Percentiles rank a stretch among this genome's conserved stretches.
These are phyloP conservation scores for Podabrus alpinus DNA, from an alignment of 2,888 invertebrate genomes.

Conservation along the genomic window DNA sequence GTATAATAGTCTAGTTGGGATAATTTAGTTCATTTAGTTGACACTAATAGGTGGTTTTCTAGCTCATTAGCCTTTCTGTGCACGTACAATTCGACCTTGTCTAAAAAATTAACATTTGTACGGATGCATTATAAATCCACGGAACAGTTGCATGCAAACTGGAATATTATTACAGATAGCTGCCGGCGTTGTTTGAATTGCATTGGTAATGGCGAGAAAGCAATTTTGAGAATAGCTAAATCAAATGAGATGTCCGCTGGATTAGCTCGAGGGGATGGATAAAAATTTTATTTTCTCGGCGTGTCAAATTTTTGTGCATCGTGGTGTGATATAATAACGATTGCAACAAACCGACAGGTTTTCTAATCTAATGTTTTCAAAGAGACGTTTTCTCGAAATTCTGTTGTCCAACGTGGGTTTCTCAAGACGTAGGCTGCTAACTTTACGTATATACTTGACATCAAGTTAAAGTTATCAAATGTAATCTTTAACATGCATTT, in stretches of 20 bases:
- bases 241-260: conserved; percentile 22
- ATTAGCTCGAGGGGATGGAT: conserved; percentile 21
- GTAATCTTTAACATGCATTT: neutral
- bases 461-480: neutral
- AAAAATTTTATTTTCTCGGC: conserved; percentile 15
- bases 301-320: conserved; percentile 19
- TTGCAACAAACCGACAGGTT: conserved; percentile 9
- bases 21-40: neutral
- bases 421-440: neutral
- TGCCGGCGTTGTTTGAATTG: conserved; percentile 21
- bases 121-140: neutral
- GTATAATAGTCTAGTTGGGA: neutral
- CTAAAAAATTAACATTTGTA: neutral
- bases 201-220: conserved; percentile 27
- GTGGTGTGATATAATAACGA: conserved; percentile 19
- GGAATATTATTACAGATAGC: conserved; percentile 19
- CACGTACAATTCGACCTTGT: neutral
- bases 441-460: neutral
- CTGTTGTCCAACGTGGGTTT: neutral
- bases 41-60: neutral
- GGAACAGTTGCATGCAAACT: neutral
- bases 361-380: neutral
- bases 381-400: neutral
- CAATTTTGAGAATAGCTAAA: conserved; percentile 27
- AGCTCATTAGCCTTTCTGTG: neutral